These are phyloP conservation scores for Cephus cinctus DNA, from an alignment of 1,140 invertebrate species.

Conservation along the genomic window DNA sequence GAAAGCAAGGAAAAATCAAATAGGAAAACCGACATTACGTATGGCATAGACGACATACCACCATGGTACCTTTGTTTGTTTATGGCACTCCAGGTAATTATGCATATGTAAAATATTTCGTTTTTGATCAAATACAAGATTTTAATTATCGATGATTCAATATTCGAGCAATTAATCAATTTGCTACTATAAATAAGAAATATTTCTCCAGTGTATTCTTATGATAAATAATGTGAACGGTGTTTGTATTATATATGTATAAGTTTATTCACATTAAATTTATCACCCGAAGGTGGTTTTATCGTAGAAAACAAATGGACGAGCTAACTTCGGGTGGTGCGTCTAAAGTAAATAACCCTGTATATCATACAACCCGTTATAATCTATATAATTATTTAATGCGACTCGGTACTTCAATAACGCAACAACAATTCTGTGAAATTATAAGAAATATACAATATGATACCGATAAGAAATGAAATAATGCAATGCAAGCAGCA, in stretches of 20 bases:
- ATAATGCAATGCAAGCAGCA: no score
- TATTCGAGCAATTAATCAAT: neutral
- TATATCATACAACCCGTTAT: no score
- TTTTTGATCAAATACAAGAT: neutral
- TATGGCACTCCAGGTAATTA: constrained; percentile 75
- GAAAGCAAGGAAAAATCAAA: no score
- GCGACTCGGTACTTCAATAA: no score
- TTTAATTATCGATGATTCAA: neutral
- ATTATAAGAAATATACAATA: no score
- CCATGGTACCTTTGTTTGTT: constrained; percentile 82
- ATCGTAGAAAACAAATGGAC: no score
- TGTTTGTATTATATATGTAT: neutral
- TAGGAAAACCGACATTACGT: constrained; percentile 61
- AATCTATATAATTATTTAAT: no score
- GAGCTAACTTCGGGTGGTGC: no score
- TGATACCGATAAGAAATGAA: no score
- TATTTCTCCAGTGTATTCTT: neutral
- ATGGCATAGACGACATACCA: constrained; percentile 79
- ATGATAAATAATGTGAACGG: neutral
- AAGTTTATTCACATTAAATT: neutral
- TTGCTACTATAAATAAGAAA: neutral
- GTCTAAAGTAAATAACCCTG: no score
- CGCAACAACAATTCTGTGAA: no score
- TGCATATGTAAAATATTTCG: constrained; percentile 1
- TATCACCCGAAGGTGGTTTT: no score